Base-by-base conservation (phyloP, 2,888 invertebrate species). In the Pollenia angustigena region DNA sequence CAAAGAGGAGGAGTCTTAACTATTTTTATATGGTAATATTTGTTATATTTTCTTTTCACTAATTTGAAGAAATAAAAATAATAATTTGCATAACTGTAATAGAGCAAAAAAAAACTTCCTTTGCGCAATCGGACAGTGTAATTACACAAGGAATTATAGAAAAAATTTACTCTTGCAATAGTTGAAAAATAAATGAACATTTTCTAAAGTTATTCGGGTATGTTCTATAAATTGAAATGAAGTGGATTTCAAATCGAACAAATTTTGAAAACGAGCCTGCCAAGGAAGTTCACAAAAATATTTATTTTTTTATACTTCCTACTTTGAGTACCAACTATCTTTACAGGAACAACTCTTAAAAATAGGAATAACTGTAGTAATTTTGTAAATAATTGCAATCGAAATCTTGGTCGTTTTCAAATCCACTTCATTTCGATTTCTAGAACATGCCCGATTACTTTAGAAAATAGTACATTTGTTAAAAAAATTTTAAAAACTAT, bases 41-140 rank as follows among this genome's bases (percentile, higher is more conserved):
- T 56, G 71, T 81, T 64, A 56, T 50, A 80, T 81, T 81, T 81
- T 56, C 48, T 64, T 72, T 46, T 56, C 48, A 56, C 54, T 72
- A 81, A 81, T 81, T 81, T 79, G n/a, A 72, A 72, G 56, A 81
- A n/a, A 81, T 64, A 64, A 72, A 81, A 52, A 81, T 54, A 81
- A 72, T 4, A 56, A 64, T 72, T 64, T 64, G 64, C 64, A 64
- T 72, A 81, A 64, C 68, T 78, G 46, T 11, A 23, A n/a, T 14
- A 64, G n/a, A 48, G 12, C 32, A 9, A 8, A 46, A 16, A 68
- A 69, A 18, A 69, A 58, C 2, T 16, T 40, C 1, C 4, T 23
- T 12, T 8, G 18, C 18, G n/a, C 44, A 76, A 64, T 76, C 23
- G 62, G 48, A 50, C 42, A 16, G 11, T 23, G 52, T 52, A 75